Base-by-base conservation (phyloP, 1,140 invertebrate species). In the Cepaea nemoralis region DNA sequence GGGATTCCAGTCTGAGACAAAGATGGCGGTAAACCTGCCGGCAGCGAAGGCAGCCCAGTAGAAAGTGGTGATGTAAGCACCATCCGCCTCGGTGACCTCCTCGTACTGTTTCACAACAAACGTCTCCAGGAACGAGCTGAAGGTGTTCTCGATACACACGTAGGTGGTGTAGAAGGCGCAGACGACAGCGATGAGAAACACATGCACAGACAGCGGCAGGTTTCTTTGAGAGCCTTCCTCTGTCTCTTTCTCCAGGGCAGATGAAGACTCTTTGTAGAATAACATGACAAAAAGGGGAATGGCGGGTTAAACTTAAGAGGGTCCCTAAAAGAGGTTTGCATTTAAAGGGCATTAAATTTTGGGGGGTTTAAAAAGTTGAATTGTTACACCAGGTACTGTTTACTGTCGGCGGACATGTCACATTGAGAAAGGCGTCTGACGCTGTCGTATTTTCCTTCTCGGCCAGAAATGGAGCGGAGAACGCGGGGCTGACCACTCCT, bases 121-220 rank as follows among this genome's bases (percentile, higher is more conserved):
- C 0, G 84, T 84, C 39, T 79, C 67, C 33, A 87, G 40, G 55
- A 77, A 87, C 24, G 81, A 69, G 8, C 81, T 59, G 70, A 84
- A 85, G 24, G 80, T 86, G 59, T 86, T 83, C 75, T 87, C 86
- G 3, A 86, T 80, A 69, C 79, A 83, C 27, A 80, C 83, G 50
- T 88, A 88, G 6, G 70, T 1, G n/a, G 84, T 45, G 71, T 80
- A 82, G 27, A 80, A 48, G 0, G 75, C 6, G 45, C 76, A 82
- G 14, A 77, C 37, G n/a, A 16, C 35, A 1, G 59, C 14, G 40
- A 80, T 50, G 1, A 85, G 40, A 48, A 84, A 79, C 19, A 85
- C n/a, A 37, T 82, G 55, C 10, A 85, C 24, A n/a, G 39, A 8
- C 24, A 27, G 37, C 6, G 82, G 82, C 24, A 80, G 22, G 12